phyloP scores from a whole-genome alignment of 2,797 vertebrate genomes.

The Mormyrops boulengeri region DNA sequence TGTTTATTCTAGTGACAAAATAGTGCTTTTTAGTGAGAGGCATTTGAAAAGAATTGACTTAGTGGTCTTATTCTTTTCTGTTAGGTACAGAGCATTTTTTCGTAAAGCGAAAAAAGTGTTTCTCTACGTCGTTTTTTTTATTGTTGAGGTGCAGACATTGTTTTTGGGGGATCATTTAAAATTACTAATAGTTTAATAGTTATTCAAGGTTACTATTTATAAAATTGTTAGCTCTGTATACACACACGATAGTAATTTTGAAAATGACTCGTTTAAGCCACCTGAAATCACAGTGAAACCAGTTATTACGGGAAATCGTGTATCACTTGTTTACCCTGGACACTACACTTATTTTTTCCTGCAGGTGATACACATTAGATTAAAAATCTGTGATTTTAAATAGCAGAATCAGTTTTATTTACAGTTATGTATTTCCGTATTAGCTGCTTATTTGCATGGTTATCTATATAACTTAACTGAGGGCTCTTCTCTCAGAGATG shows the following conservation, averaged over 20 bases:
- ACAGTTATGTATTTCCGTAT: background rate
- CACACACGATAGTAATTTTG: conserved; percentile 1
- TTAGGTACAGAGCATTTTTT: background rate
- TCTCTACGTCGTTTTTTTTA: background rate
- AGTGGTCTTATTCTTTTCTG: background rate
- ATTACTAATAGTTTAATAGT: background rate
- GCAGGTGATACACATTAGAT: background rate
- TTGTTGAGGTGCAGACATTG: background rate
- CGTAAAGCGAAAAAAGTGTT: background rate
- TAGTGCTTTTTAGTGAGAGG: background rate
- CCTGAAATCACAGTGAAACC: background rate
- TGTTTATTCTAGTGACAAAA: background rate
- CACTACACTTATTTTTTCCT: background rate
- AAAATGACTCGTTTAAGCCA: background rate
- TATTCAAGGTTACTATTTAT: background rate
- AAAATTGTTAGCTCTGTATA: background rate
- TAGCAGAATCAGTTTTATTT: background rate
- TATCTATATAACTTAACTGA: background rate
- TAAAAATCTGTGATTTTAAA: background rate
- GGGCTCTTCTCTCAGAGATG: conserved; percentile 70
- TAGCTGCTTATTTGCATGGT: background rate
- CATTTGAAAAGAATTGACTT: background rate
- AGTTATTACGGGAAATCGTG: background rate
- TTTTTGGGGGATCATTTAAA: background rate
- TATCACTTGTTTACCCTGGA: background rate